Evolutionary conservation across 1,140 invertebrate species (phyloP).

Genomic region (Solenopsis fugax): DNA sequence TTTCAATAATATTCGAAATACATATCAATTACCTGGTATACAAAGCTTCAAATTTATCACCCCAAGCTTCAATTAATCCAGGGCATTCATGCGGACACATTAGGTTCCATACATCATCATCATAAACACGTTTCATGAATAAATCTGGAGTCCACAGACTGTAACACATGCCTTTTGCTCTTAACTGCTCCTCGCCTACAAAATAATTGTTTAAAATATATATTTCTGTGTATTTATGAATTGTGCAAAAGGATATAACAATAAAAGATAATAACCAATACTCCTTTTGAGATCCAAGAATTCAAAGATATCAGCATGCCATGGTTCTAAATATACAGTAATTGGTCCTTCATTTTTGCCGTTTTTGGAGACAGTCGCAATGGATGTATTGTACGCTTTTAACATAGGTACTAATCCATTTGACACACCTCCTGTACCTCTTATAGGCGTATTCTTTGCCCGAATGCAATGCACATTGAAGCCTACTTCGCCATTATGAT

Average conservation of each 20-base stretch:
- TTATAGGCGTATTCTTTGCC: conserved; percentile 96
- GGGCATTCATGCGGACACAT: conserved; percentile 99
- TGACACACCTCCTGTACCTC: conserved; percentile 97
- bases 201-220: conserved; percentile 29
- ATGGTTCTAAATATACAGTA: conserved; percentile 99
- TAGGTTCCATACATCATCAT: conserved; percentile 95
- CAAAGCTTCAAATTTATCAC: conserved; percentile 96
- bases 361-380: conserved; percentile 98
- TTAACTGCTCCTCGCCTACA: conserved; percentile 92
- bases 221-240: neutral
- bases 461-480: conserved; percentile 98
- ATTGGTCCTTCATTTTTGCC: conserved; percentile 98
- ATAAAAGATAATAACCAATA: conserved; percentile 88
- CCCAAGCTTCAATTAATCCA: conserved; percentile 96
- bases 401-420: conserved; percentile 99
- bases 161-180: conserved; percentile 98
- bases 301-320: conserved; percentile 99
- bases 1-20: conserved; percentile 18
- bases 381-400: conserved; percentile 98
- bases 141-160: conserved; percentile 99
- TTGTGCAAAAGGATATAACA: neutral
- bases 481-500: conserved; percentile 98
- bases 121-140: conserved; percentile 98
- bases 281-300: conserved; percentile 98
- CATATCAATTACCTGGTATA: conserved; percentile 90